Evolutionary conservation across 2,888 invertebrate genomes (phyloP).

Genomic region (Torymus aiolomorphi): DNA sequence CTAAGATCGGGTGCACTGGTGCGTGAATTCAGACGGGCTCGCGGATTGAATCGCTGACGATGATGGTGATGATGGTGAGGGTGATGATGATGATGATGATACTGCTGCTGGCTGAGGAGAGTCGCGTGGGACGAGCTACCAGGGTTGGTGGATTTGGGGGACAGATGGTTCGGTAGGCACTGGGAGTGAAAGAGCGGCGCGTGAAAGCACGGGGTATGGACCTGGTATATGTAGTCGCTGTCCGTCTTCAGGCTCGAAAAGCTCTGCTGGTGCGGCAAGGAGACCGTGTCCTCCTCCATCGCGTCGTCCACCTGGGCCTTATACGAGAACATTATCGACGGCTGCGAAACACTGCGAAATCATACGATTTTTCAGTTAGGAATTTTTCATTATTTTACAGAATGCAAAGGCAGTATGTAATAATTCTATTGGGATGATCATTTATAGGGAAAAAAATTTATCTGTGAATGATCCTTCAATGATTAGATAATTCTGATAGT

Average conservation of each 20-base stretch:
- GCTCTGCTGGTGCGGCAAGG: constrained; percentile 85
- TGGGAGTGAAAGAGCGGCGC: constrained; percentile 71
- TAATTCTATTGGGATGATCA: too few species aligned
- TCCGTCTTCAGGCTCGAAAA: constrained; percentile 85
- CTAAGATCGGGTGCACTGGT: constrained; percentile 68
- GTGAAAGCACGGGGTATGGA: constrained; percentile 76
- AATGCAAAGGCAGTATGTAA: too few species aligned
- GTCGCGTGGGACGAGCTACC: constrained; percentile 46
- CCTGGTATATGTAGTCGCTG: constrained; percentile 86
- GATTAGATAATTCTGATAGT: too few species aligned
- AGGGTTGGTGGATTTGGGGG: constrained; percentile 60
- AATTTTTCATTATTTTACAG: too few species aligned
- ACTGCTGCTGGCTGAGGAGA: constrained; percentile 41
- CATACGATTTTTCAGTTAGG: too few species aligned
- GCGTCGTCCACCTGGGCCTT: constrained; percentile 88
- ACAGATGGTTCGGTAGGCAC: constrained; percentile 56
- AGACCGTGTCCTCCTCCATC: constrained; percentile 85
- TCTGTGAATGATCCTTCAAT: too few species aligned
- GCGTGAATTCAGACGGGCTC: constrained; percentile 63
- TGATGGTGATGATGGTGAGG: constrained; percentile 16
- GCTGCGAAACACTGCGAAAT: constrained; percentile 81
- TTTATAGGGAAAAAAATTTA: too few species aligned
- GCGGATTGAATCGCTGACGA: constrained; percentile 56
- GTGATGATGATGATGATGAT: constrained; percentile 21
- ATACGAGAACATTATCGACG: constrained; percentile 87